Evolutionary conservation across 2,797 vertebrate species (phyloP), one percentile per base, ranked within the genome.

Genomic region (Psittacula echo): DNA sequence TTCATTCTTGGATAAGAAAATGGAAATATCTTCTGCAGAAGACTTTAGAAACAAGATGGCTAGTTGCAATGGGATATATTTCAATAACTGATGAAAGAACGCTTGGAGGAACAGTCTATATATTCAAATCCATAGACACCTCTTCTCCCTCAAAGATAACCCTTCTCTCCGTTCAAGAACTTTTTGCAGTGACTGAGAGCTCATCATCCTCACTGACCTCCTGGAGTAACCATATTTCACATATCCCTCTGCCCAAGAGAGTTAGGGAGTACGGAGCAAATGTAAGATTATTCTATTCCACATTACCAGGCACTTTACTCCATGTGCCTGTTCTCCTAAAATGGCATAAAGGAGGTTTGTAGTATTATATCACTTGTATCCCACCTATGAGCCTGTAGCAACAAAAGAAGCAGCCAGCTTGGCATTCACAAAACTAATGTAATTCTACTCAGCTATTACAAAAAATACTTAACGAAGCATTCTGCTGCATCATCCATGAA

Each of bases 401-500:
- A 72, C 32, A 37, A 34, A 78, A 15, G 42, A 70, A 50, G 17
- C 51, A 41, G 8, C 48, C 32, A 44, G 53, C 22, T 30, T 65
- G 29, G 19, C n/a, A 56, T 39, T 30, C 45, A 22, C 68, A 16
- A 13, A 86, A 30, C 10, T 5, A 71, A 23, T 0, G 0, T 2
- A 39, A 48, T 18, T 73, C 15, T 44, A 5, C 32, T 44, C 14
- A 41, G 4, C 7, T 39, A 14, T n/a, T 23, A 14, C 5, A 2
- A 32, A 24, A 78, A 87, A 93, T 95, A 98, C 99, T 98, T 96
- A 99, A 99, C 99, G 96, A 99, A 99, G 97, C 99, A 99, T 96
- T 99, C 99, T 10, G 99, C 99, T 41, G 99, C 99, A 87, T 99
- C 99, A 53, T 99, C 99, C 99, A 99, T 99, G 85, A 99, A 98